Evolutionary conservation across 2,113 vertebrate species (phyloP), one percentile per base, ranked within the genome.

Genomic region (Saccopteryx bilineata): DNA sequence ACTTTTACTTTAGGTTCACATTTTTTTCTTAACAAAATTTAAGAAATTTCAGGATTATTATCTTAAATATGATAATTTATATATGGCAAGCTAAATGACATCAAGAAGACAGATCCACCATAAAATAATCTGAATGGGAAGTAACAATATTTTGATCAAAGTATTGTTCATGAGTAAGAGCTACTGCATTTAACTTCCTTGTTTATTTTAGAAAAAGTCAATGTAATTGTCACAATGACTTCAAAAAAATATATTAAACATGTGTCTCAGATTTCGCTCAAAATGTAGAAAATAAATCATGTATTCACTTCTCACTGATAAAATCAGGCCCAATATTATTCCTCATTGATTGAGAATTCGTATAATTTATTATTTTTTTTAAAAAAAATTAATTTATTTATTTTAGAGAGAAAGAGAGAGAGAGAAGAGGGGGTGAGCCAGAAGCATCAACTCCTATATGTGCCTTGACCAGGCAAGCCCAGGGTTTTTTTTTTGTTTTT

Each of bases 181-280:
- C 11, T 46, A 61, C 10, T 90, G 26, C 48, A 46, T 96, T 61
- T 72, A 74, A 31, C 58, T 65, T 72, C 21, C 63, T 87, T 71
- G 79, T 60, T 84, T 75, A 39, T 52, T 71, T 80, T 81, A 26
- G 19, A 48, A 48, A 91, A 81, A 60, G 7, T 14, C 24, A 56
- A 48, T 52, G 68, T 75, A 91, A 89, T 66, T 85, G 31, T 90
- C 39, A 93, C 19, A 33, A 31, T 79, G 56, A 61, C 4, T 50
- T 87, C 28, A 61, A 61, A 80, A 54, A 78, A 90, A 63, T 24
- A 52, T 33, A 56, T 96, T 69, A 63, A 81, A 63, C 21, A 58
- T 28, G 1, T 54, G 17, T 80, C n/a, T 84, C 21, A 24, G 31
- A 74, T 65, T 91, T 61, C 14, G 21, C 5, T 85, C 21, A 63